Base-by-base conservation (phyloP, 2,797 vertebrate genomes). In the Aldrovandia affinis region DNA sequence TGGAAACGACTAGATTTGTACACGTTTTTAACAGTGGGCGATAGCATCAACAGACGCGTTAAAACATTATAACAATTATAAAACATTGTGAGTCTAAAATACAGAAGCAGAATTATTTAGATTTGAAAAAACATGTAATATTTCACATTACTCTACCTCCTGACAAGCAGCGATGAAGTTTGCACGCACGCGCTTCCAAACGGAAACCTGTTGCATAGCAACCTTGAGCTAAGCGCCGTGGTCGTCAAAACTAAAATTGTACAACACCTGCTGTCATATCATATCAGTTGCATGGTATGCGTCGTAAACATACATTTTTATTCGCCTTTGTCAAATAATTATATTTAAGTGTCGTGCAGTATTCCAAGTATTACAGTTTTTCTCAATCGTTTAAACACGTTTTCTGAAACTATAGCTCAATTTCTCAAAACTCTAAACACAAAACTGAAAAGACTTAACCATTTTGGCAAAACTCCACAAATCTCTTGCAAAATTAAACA, bases 161-260 rank as follows among this genome's bases (percentile, higher is more conserved):
- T 75, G 22, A 42, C 7, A 44, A 25, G 42, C 70, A 44, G 70
- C 22, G 9, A n/a, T 44, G 36, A 75, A 75, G 70, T 75, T 22
- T n/a, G 36, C 39, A 75, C 30, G 55, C 55, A 20, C 47, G 14
- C 68, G 15, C 33, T 39, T 70, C 28, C 33, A 33, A 30, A 68
- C 15, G 15, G 30, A 68, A 36, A 33, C 68, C 36, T 39, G 70
- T 75, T 25, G 2, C 70, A 75, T 75, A 75, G 70, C 70, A 75
- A 75, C 70, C 42, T 10, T 0, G 6, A 18, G 36, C 6, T 20
- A 20, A 57, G 22, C 33, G 39, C 70, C 25, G 36, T 75, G 70
- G 70, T 75, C 20, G 70, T 44, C 70, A 75, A 75, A 75, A 42
- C 70, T 20, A 59, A 70, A 70, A 30, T 70, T 36, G 68, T 39